Percentiles rank a stretch among this genome's conserved stretches.
Conservation (phyloP, 2,797 vertebrate species). For the Cossypha caffra region DNA sequence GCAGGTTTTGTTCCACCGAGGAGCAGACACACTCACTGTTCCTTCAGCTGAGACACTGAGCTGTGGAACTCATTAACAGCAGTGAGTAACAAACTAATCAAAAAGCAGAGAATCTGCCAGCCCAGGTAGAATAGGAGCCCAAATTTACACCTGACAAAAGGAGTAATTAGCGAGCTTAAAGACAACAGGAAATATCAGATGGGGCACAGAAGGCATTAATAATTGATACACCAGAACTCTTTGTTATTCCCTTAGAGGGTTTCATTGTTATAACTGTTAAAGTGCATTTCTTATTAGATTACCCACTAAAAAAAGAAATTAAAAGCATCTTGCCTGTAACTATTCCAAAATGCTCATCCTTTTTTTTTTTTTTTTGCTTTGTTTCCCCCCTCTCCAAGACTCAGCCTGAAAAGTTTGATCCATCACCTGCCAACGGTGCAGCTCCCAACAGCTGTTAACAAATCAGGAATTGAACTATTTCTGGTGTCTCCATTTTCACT, state of each 20-base stretch:
- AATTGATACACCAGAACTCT: constrained; percentile 71
- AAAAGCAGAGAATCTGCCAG: constrained; percentile 50
- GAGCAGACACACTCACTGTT: neutral
- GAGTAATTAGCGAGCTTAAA: constrained; percentile 72
- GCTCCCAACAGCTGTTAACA: constrained; percentile 9
- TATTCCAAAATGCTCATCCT: neutral
- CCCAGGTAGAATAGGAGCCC: constrained; percentile 69
- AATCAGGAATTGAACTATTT: neutral
- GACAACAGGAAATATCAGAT: constrained; percentile 68
- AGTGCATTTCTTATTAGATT: constrained; percentile 65
- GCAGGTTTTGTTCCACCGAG: neutral
- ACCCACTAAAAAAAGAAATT: constrained; percentile 51
- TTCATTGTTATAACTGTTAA: constrained; percentile 67
- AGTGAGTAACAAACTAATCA: constrained; percentile 57
- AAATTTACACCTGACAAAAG: constrained; percentile 73
- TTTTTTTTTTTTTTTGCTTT: too few species aligned
- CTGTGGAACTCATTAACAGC: constrained; percentile 64
- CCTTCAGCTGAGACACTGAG: constrained; percentile 29
- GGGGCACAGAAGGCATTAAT: constrained; percentile 69
- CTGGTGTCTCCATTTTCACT: neutral
- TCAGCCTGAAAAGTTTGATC: neutral
- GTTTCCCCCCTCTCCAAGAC: neutral
- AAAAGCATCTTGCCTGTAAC: constrained; percentile 49
- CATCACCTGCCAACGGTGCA: neutral
- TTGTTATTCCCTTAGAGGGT: constrained; percentile 59